Conservation (phyloP, 1,140 invertebrate genomes). For the Macrobrachium rosenbergii region DNA sequence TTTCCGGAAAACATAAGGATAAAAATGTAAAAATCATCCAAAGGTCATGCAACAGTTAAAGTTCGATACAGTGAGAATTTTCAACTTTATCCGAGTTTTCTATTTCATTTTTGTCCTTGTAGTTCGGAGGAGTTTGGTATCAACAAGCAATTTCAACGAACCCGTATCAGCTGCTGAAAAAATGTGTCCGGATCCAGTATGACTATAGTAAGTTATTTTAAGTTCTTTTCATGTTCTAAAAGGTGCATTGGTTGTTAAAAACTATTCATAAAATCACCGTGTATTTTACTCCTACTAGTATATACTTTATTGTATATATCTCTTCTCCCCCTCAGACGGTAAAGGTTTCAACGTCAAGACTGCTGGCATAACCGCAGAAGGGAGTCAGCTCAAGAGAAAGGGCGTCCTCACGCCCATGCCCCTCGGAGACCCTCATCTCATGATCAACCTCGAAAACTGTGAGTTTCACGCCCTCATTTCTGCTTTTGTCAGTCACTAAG, state of each 20-base stretch:
- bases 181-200: slow-evolving; percentile 6
- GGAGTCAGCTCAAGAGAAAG: background rate
- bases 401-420: slow-evolving; percentile 3
- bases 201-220: slow-evolving; percentile 6
- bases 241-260: background rate
- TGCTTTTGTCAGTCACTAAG: background rate
- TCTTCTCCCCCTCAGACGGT: background rate
- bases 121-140: slow-evolving; percentile 32
- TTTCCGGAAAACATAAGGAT: background rate
- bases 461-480: background rate
- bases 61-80: too few relatives aligned
- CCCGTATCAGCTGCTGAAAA: slow-evolving; percentile 7
- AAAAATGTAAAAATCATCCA: too few relatives aligned
- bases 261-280: background rate
- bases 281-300: too few relatives aligned
- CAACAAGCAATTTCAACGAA: background rate
- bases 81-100: too few relatives aligned
- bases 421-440: slow-evolving; percentile 6
- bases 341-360: background rate
- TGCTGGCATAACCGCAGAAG: slow-evolving; percentile 16
- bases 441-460: background rate
- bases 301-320: background rate
- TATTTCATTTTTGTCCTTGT: background rate
- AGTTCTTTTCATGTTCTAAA: background rate
- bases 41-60: too few relatives aligned